Conservation (phyloP, 2,113 vertebrate species). For the Tenrec ecaudatus region DNA sequence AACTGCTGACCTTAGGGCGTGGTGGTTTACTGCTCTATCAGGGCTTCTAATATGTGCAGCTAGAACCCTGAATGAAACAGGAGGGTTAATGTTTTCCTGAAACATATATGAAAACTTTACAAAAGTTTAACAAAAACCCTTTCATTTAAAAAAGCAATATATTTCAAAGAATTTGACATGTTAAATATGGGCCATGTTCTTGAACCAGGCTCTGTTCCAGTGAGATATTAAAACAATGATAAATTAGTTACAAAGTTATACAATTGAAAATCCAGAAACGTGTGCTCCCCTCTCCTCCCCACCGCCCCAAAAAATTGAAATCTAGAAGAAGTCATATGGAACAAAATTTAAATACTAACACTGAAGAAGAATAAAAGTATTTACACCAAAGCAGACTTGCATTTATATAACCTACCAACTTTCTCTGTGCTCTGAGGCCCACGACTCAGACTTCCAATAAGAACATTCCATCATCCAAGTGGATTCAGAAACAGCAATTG, state of each 20-base stretch:
- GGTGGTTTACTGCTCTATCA: neutral
- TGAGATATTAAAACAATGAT: constrained; percentile 54
- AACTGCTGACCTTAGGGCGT: no score
- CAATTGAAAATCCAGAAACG: constrained; percentile 15
- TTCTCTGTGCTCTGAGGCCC: accelerated
- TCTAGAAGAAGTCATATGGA: neutral
- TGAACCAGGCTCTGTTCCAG: neutral
- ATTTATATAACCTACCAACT: neutral
- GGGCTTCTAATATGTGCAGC: neutral
- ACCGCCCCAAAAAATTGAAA: neutral
- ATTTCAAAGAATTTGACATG: neutral
- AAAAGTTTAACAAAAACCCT: neutral
- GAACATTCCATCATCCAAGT: neutral
- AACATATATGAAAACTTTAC: neutral
- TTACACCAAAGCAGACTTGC: constrained; percentile 18
- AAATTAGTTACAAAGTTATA: neutral
- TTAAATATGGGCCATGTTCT: neutral
- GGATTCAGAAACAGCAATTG: neutral
- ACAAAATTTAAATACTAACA: neutral
- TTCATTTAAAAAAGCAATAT: neutral
- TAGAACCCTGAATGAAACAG: constrained; percentile 16
- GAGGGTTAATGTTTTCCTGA: constrained; percentile 22
- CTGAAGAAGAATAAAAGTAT: neutral
- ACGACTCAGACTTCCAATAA: neutral
- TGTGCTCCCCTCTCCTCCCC: neutral